Evolutionary conservation across 1,140 invertebrate species (phyloP), one percentile per base, ranked within the genome.

Genomic region (Drosophila quadrilineata): DNA sequence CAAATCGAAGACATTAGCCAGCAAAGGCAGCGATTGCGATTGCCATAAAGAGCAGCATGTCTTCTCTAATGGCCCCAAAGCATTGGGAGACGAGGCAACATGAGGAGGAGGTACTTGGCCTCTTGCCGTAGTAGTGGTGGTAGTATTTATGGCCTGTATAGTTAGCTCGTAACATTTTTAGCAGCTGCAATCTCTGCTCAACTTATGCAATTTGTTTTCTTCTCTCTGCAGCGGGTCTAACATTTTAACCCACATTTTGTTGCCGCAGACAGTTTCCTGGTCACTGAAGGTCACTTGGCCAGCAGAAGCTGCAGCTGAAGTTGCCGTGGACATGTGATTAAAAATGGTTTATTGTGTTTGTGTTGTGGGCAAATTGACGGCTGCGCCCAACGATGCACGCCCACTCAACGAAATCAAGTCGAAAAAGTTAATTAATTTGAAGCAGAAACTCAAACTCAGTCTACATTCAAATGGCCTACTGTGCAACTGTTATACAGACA

Each of bases 1-100:
- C 36, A 79, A 82, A 76, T 84, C 77, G 69, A 66, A 82, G 72
- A 70, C 73, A 84, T 77, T 84, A 84, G 75, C 64, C 69, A n/a
- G n/a, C n/a, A 59, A 82, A 57, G 71, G 71, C 56, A 38, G n/a
- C n/a, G 43, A 82, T 82, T 71, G 75, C 62, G 36, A 57, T 43
- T 58, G 58, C 60, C 69, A 49, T 16, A 28, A 6, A 63, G 43
- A 6, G 43, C 46, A 21, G 24, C 70, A 80, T 80, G 71, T 71
- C 71, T 82, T 82, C 75, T 68, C 76, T 80, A 80, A 80, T 80
- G 75, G 71, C 60, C 43, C 53, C 72, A 75, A 66, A 66, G 41
- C 57, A 69, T 48, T 64, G 41, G 54, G 10, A 45, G 5, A n/a
- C n/a, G n/a, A 24, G 19, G 35, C 14, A 38, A n/a, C n/a, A n/a